Percentiles rank a stretch among this genome's conserved stretches.
These are phyloP conservation scores for Drosophila lutescens DNA, from an alignment of 2,888 invertebrate genomes.

Conservation along the genomic window DNA sequence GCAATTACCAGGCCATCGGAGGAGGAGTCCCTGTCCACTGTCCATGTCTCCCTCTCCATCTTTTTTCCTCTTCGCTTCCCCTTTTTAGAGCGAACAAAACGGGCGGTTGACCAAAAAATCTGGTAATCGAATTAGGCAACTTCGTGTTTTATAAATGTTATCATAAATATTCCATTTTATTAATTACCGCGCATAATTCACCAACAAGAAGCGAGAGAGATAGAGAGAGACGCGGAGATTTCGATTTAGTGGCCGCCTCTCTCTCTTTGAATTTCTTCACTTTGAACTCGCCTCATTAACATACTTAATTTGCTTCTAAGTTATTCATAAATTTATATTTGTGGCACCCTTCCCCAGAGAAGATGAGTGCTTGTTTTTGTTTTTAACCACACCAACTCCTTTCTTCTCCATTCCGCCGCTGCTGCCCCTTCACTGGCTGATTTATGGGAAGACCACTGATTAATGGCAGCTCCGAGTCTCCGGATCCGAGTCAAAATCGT, in stretches of 20 bases:
- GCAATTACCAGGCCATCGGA: slow-evolving; percentile 67
- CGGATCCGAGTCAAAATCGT: slow-evolving; percentile 24
- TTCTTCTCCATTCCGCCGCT: slow-evolving; percentile 5
- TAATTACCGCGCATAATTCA: slow-evolving; percentile 78
- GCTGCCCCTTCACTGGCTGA: slow-evolving; percentile 52
- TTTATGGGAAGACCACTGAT: slow-evolving; percentile 69
- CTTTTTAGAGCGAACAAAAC: slow-evolving; percentile 8
- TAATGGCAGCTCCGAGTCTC: slow-evolving; percentile 63
- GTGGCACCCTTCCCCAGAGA: slow-evolving; percentile 63
- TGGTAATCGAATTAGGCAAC: slow-evolving; percentile 79
- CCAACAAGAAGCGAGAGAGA: slow-evolving; percentile 29
- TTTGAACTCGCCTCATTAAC: slow-evolving; percentile 59
- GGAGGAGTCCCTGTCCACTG: slow-evolving; percentile 9
- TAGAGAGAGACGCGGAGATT: slow-evolving; percentile 12
- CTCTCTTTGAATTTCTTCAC: slow-evolving; percentile 28
- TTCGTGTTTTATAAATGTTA: slow-evolving; percentile 80
- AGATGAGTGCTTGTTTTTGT: slow-evolving; percentile 41
- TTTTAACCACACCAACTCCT: slow-evolving; percentile 25
- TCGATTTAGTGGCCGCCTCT: slow-evolving; percentile 28
- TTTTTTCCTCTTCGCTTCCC: background rate
- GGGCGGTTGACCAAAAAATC: slow-evolving; percentile 47
- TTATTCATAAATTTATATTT: slow-evolving; percentile 80
- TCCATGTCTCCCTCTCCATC: background rate
- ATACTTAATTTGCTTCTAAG: slow-evolving; percentile 79
- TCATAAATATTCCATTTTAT: slow-evolving; percentile 80